Conservation (phyloP, 2,888 invertebrate species). For the Epistrophella euchroma region DNA sequence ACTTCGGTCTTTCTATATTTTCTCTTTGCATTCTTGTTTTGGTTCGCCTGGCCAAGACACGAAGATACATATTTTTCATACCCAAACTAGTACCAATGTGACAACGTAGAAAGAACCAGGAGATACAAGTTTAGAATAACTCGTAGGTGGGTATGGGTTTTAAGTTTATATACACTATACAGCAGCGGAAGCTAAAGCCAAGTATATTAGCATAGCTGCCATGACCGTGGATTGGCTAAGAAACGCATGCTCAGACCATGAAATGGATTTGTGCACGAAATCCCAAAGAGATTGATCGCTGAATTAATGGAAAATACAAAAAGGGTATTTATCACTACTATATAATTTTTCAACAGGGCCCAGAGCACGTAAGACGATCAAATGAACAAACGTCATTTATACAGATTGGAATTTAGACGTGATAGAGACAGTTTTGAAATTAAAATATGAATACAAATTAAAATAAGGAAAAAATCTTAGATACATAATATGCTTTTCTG, state of each 20-base stretch:
- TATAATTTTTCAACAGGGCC: no score
- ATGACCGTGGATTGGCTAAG: background rate
- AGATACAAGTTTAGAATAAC: background rate
- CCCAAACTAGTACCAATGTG: background rate
- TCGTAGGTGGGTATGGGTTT: background rate
- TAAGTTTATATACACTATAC: background rate
- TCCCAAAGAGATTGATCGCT: no score
- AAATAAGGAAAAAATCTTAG: no score
- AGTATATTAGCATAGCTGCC: background rate
- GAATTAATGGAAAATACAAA: background rate
- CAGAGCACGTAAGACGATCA: no score
- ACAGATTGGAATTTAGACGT: no score
- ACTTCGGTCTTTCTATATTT: slow-evolving; percentile 8
- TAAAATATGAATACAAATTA: no score
- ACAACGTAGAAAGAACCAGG: background rate
- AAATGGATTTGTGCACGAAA: background rate
- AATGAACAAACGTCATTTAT: no score
- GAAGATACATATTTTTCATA: background rate
- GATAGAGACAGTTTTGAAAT: no score
- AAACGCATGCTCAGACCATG: background rate
- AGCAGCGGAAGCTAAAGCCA: background rate
- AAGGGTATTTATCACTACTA: background rate
- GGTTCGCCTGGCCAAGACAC: slow-evolving; percentile 7
- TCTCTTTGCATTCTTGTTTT: slow-evolving; percentile 15
- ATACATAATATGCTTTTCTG: no score